Percentiles rank a stretch among this genome's conserved stretches.
Conservation (phyloP, 2,797 vertebrate genomes). For the Peromyscus eremicus region DNA sequence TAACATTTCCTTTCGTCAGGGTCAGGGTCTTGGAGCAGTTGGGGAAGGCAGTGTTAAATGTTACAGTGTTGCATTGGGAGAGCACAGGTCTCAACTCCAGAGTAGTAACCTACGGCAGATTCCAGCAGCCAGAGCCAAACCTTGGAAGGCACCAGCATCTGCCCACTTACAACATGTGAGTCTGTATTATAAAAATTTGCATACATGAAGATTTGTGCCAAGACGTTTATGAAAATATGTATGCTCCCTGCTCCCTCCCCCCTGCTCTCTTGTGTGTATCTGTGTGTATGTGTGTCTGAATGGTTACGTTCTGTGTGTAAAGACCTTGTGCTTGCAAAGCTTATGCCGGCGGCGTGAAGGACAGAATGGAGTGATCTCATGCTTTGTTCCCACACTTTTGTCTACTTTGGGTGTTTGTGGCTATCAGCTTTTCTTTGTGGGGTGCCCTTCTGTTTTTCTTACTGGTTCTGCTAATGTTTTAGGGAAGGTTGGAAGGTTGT, state of each 20-base stretch:
- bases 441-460: not conserved
- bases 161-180: not conserved
- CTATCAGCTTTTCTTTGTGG: not conserved
- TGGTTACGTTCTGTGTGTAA: not conserved
- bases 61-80: not conserved
- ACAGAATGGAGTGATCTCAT: not conserved
- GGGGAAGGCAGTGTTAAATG: not conserved
- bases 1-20: not conserved
- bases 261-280: not conserved
- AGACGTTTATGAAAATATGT: not conserved
- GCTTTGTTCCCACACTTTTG: not conserved
- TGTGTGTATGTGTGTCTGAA: too few species aligned
- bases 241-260: not conserved
- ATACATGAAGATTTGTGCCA: not conserved
- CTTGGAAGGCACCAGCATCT: not conserved
- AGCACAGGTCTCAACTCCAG: not conserved
- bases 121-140: not conserved
- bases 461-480: not conserved
- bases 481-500: not conserved
- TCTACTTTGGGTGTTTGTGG: not conserved
- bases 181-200: not conserved
- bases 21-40: not conserved
- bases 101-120: not conserved
- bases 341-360: fast-evolving
- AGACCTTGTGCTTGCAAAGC: not conserved